phyloP scores from a whole-genome alignment of 64 coral and sea anemone species.

The Porites lutea region DNA sequence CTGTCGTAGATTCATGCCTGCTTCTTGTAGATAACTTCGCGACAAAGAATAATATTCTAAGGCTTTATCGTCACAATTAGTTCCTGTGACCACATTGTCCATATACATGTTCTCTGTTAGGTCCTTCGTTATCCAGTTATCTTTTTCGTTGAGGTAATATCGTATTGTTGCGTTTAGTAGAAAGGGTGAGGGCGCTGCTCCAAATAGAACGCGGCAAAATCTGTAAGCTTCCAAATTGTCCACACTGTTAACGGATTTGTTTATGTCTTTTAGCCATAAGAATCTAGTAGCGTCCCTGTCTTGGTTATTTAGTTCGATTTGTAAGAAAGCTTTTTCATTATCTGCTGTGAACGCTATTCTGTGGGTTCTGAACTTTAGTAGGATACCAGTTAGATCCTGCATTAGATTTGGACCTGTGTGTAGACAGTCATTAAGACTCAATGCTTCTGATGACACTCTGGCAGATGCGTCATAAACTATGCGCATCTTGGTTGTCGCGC shows the following conservation, averaged over 20 bases:
- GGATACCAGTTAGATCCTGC: constrained; percentile 12
- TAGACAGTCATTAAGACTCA: constrained; percentile 28
- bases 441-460: constrained; percentile 9
- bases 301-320: constrained; percentile 23
- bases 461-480: constrained; percentile 20
- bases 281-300: constrained; percentile 36
- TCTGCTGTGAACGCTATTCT: constrained; percentile 36
- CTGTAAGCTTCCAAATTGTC: constrained; percentile 6
- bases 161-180: constrained; percentile 13
- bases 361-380: constrained; percentile 33
- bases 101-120: constrained; percentile 32
- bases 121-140: constrained; percentile 1
- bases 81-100: constrained; percentile 35
- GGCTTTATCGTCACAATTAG: constrained; percentile 4
- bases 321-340: constrained; percentile 36
- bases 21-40: background rate
- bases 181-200: constrained; percentile 19
- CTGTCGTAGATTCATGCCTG: constrained; percentile 23
- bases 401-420: constrained; percentile 37
- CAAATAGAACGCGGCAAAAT: constrained; percentile 20
- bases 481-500: background rate
- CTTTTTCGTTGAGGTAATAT: constrained; percentile 1
- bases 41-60: constrained; percentile 31
- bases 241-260: background rate
- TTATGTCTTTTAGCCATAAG: constrained; percentile 19